A percentile compares a stretch with the other conserved stretches of the same genome.
Evolutionary conservation across 2,888 invertebrate species (phyloP).

Genomic region (Chloroclysta siterata): DNA sequence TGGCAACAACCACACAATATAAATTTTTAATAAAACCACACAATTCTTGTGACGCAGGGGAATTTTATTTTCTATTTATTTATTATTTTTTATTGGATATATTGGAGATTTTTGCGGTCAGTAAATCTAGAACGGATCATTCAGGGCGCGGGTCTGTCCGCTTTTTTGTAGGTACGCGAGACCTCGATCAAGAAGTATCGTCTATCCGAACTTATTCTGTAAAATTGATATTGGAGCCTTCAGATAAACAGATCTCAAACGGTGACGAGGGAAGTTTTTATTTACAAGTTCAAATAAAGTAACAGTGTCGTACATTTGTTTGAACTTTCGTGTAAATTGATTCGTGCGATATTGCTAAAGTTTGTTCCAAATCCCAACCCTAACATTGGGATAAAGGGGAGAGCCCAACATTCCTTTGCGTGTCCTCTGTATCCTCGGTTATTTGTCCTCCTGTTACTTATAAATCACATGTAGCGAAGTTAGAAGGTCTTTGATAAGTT

Average conservation of each 20-base stretch:
- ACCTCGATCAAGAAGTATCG: not conserved
- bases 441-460: constrained; percentile 56
- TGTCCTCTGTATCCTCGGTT: constrained; percentile 44
- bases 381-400: constrained; percentile 53
- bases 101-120: too few species aligned
- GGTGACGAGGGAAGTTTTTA: constrained; percentile 20
- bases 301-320: constrained; percentile 47
- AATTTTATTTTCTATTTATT: too few species aligned
- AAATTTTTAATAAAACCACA: too few species aligned
- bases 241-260: not conserved
- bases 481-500: constrained; percentile 31
- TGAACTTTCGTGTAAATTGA: constrained; percentile 66
- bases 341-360: constrained; percentile 70
- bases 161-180: not conserved
- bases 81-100: too few species aligned
- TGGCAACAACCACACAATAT: too few species aligned
- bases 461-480: constrained; percentile 48
- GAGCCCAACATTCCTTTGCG: constrained; percentile 52
- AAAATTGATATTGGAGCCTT: constrained; percentile 5
- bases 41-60: too few species aligned
- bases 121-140: too few species aligned
- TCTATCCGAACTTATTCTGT: not conserved
- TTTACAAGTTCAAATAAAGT: constrained; percentile 40
- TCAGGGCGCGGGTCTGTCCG: not conserved
- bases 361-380: constrained; percentile 64